Conservation (phyloP, 2,888 invertebrate species). For the Eubasilissa splendida region DNA sequence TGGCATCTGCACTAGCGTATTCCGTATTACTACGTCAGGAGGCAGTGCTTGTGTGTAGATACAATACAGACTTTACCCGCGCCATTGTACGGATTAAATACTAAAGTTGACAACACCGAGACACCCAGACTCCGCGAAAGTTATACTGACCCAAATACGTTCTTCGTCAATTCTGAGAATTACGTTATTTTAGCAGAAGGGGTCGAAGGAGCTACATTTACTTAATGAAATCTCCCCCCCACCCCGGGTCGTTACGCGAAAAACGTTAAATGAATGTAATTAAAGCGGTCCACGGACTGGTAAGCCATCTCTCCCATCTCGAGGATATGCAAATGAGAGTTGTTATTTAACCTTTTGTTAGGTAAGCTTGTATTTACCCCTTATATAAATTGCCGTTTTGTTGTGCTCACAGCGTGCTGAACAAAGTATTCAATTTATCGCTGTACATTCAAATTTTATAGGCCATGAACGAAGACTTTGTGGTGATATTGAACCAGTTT, state of each 20-base stretch:
- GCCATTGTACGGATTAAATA: slow-evolving; percentile 11
- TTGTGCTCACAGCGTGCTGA: slow-evolving; percentile 26
- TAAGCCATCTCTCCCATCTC: slow-evolving; percentile 48
- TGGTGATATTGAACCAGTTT: slow-evolving; percentile 42
- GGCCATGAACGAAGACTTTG: slow-evolving; percentile 49
- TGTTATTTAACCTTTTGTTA: slow-evolving; percentile 56
- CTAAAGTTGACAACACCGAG: slow-evolving; percentile 7
- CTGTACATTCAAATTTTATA: slow-evolving; percentile 49
- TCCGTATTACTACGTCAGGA: slow-evolving; percentile 26
- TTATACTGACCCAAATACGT: slow-evolving; percentile 60
- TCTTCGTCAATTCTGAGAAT: slow-evolving; percentile 62
- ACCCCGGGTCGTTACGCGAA: slow-evolving; percentile 48
- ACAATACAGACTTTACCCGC: background rate
- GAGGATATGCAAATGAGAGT: slow-evolving; percentile 56
- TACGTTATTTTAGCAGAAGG: slow-evolving; percentile 59
- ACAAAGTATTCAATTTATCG: slow-evolving; percentile 54
- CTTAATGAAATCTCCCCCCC: slow-evolving; percentile 53
- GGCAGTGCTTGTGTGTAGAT: background rate
- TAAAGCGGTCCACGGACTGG: slow-evolving; percentile 53
- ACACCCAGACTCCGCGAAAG: slow-evolving; percentile 18
- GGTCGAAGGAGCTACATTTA: slow-evolving; percentile 53
- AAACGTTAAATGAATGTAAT: slow-evolving; percentile 57
- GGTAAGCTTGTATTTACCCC: slow-evolving; percentile 40
- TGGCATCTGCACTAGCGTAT: slow-evolving; percentile 34
- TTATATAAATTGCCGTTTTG: slow-evolving; percentile 40